phyloP scores from a whole-genome alignment of 2,797 vertebrate genomes.

The Pseudomugil gertrudae region DNA sequence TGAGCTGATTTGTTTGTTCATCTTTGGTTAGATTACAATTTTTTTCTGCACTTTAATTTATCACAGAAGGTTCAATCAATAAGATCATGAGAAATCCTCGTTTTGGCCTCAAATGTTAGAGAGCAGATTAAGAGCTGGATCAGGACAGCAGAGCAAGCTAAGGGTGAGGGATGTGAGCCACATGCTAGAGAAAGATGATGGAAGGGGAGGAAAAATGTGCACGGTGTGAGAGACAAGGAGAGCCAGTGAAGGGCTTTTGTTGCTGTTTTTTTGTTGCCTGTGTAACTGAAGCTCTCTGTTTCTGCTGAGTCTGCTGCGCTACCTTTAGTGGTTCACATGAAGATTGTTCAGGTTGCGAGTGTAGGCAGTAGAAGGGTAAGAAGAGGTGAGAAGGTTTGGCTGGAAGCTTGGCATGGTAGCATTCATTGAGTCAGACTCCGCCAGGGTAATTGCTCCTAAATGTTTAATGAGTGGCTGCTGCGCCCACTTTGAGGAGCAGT shows the following conservation, averaged over 20 bases:
- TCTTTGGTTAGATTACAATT: neutral
- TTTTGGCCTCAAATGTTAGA: neutral
- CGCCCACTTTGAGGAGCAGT: constrained; percentile 62
- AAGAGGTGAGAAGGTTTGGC: constrained; percentile 32
- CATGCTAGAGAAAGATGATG: constrained; percentile 21
- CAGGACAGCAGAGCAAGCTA: constrained; percentile 25
- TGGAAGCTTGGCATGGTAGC: constrained; percentile 43
- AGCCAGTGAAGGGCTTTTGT: constrained; percentile 59
- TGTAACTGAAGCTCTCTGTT: constrained; percentile 65
- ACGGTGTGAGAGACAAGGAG: constrained; percentile 56
- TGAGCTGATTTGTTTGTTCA: neutral
- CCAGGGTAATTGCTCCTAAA: constrained; percentile 76
- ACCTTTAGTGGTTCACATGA: constrained; percentile 51
- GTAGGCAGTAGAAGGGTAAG: constrained; percentile 22
- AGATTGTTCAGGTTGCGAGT: constrained; percentile 60
- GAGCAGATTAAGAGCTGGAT: constrained; percentile 25
- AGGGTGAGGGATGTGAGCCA: constrained; percentile 48
- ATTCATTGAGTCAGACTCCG: constrained; percentile 65
- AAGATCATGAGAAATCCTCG: constrained; percentile 2
- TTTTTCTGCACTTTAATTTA: neutral
- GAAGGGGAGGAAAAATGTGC: constrained; percentile 24
- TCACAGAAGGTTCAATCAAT: constrained; percentile 2
- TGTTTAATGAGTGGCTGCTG: constrained; percentile 76
- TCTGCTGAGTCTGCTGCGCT: constrained; percentile 59
- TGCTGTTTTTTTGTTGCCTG: no score